Evolutionary conservation across 2,888 invertebrate genomes (phyloP), one percentile per base, ranked within the genome.

Genomic region (Melitaea athalia): DNA sequence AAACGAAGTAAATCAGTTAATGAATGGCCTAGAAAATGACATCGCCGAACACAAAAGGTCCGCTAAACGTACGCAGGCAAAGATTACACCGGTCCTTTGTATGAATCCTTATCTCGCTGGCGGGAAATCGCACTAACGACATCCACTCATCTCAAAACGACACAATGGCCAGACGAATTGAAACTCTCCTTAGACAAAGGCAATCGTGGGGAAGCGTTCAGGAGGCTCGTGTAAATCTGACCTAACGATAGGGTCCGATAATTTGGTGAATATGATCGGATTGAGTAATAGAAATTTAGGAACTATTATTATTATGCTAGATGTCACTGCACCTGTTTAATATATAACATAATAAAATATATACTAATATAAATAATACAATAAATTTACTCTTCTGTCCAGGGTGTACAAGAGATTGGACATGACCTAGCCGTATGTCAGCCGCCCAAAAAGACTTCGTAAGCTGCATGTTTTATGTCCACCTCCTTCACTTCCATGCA

Each of bases 81-180:
- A 84, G 88, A 89, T 89, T 81, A 91, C 91, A 84, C 80, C 81
- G 79, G 82, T 85, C 87, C 82, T 87, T 91, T 91, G 89, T 91
- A 86, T 78, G 79, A 79, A 78, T 82, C 80, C 88, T 90, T 91
- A 92, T 92, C 92, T 83, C 81, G 78, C 78, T 76, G 74, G 81
- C 78, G 79, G 79, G 84, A 82, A 83, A 85, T 85, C 81, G 83
- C 80, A 77, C 87, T 91, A 91, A 91, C 88, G 92, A 91, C 86
- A 81, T 87, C 91, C 91, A 91, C 92, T 91, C 91, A 85, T 88
- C 88, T 84, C 84, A 64, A 72, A 75, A 69, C 76, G 83, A 84
- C 89, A 91, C 91, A 91, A 92, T 90, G 84, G 86, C 70, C 77
- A 79, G 77, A 55, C 53, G 89, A 90, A 92, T 91, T 91, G 91